Evolutionary conservation across 2,113 vertebrate genomes (phyloP).

Genomic region (Ictidomys tridecemlineatus): DNA sequence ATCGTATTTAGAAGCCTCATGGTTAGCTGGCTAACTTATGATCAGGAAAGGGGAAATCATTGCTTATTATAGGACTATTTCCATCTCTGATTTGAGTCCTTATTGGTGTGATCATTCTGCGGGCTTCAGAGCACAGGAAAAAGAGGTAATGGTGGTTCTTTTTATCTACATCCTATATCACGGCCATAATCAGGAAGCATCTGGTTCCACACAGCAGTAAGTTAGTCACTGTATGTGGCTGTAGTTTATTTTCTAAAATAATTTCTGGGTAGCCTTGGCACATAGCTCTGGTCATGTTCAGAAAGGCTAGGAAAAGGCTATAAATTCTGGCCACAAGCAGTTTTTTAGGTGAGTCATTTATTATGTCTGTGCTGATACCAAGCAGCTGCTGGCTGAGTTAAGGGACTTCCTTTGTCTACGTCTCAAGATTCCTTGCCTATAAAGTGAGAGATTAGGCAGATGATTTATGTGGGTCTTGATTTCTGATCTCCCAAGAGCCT

Average conservation of each 20-base stretch:
- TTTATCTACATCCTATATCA: not conserved
- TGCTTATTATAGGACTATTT: slow-evolving; percentile 70
- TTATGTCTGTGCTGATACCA: not conserved
- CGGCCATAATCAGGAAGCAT: not conserved
- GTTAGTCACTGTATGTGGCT: not conserved
- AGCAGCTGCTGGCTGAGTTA: not conserved
- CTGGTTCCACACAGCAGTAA: not conserved
- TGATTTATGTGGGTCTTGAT: slow-evolving; percentile 6
- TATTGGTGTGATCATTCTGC: not conserved
- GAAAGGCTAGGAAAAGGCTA: not conserved
- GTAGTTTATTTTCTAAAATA: slow-evolving; percentile 23
- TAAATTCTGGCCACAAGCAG: slow-evolving; percentile 8
- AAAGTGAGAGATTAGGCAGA: not conserved
- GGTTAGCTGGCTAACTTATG: slow-evolving; percentile 70
- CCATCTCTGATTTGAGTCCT: slow-evolving; percentile 51
- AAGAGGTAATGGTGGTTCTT: not conserved
- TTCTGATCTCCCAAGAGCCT: not conserved
- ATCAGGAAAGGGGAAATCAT: slow-evolving; percentile 70
- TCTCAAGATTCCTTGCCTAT: not conserved
- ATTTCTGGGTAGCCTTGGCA: not conserved
- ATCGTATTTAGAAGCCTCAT: slow-evolving; percentile 69
- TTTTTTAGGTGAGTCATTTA: not conserved
- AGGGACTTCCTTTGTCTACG: not conserved
- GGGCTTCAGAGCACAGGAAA: not conserved
- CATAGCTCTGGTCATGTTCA: slow-evolving; percentile 44